A percentile compares a stretch with the other conserved stretches of the same genome.
Evolutionary conservation across 2,888 invertebrate species (phyloP).

Genomic region (Lamellibrachia columna): DNA sequence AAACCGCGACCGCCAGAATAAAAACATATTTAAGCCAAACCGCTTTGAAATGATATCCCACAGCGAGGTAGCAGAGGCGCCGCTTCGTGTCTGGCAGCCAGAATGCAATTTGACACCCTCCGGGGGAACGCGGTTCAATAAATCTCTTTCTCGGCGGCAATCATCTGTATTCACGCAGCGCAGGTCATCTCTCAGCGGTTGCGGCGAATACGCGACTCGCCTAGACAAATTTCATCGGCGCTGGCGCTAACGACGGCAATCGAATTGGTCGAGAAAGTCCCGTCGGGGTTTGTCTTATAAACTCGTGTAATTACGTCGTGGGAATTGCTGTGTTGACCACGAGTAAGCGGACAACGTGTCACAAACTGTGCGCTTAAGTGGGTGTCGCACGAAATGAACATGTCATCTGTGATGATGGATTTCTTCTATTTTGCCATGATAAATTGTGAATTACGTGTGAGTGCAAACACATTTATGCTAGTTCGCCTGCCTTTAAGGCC

Average conservation of each 20-base stretch:
- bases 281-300: not conserved
- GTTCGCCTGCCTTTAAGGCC: too few species aligned
- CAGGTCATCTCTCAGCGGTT: not conserved
- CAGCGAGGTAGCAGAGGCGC: not conserved
- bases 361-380: not conserved
- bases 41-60: not conserved
- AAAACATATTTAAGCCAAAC: not conserved
- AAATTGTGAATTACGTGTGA: not conserved
- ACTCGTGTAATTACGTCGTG: not conserved
- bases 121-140: not conserved
- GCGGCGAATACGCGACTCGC: not conserved
- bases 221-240: slow-evolving; percentile 6
- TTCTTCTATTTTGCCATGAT: not conserved
- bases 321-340: not conserved
- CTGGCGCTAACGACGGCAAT: not conserved
- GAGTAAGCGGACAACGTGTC: not conserved
- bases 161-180: not conserved
- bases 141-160: not conserved
- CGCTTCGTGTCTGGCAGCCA: not conserved
- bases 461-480: too few species aligned
- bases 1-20: not conserved
- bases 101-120: not conserved
- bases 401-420: not conserved
- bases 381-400: not conserved
- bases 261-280: not conserved